Evolutionary conservation across 2,888 invertebrate genomes (phyloP), one percentile per base, ranked within the genome.

Genomic region (Malthinus flaveolus): DNA sequence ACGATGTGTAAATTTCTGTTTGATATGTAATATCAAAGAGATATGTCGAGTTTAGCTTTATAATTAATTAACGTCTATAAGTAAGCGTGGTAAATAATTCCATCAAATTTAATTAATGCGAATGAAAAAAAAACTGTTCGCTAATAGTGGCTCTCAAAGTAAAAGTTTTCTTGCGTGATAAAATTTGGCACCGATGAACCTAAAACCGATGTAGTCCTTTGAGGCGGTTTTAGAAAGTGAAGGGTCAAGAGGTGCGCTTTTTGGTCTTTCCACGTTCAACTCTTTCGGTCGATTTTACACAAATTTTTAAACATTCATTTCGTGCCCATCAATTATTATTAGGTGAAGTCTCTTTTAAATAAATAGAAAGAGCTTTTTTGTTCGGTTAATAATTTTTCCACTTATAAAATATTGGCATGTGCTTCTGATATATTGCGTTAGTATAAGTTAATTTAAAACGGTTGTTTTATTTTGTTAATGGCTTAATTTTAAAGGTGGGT

Each of bases 151-250:
- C 2, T 23, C 5, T 23, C 23, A 23, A 23, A 23, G 23, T 12
- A 23, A 6, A 42, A 42, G 15, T 15, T 42, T 35, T 34, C 39
- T 32, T 15, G 39, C 33, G 51, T 15, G 39, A 31, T 45, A 47
- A 35, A 34, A 45, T 47, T 53, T 32, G 32, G 36, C 37, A 32
- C 35, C 53, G 37, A 52, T 13, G 11, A 49, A 39, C 39, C 32
- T 23, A 13, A 32, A 23, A 39, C 32, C 42, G 32, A 34, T 11
- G 42, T 31, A 31, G 45, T 47, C 56, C 56, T 56, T 56, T 56
- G 56, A 56, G 37, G 56, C 56, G 56, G 56, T 56, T 56, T 56
- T 31, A 55, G 56, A 35, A 49, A 56, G 56, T 46, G 46, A 45
- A 55, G 56, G 56, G 56, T 56, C 56, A 56, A 56, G 49, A 35